Evolutionary conservation across 2,888 invertebrate species (phyloP).

Genomic region (Platerodrilus igneus): DNA sequence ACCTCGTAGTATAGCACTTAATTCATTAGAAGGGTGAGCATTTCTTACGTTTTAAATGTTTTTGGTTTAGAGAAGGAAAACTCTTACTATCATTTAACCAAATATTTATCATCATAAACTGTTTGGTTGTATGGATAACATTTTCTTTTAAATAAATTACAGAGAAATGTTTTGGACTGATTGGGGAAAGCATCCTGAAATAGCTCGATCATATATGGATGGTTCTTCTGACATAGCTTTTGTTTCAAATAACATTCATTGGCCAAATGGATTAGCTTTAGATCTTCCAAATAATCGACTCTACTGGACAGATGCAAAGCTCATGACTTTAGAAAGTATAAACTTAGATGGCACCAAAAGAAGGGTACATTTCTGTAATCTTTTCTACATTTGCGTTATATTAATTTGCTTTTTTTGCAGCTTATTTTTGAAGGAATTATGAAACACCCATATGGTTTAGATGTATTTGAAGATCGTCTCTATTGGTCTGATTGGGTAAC

Average conservation of each 20-base stretch:
- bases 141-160: conserved; percentile 8
- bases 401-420: conserved; percentile 24
- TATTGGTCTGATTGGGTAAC: conserved; percentile 90
- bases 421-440: conserved; percentile 56
- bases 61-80: background rate
- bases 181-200: conserved; percentile 70
- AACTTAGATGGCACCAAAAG: conserved; percentile 62
- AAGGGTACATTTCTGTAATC: conserved; percentile 47
- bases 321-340: conserved; percentile 61
- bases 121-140: background rate
- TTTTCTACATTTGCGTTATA: background rate
- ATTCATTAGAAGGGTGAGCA: conserved; percentile 62
- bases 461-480: conserved; percentile 80
- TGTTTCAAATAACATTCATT: conserved; percentile 60
- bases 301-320: conserved; percentile 84
- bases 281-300: conserved; percentile 74
- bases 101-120: background rate
- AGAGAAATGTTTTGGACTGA: conserved; percentile 91
- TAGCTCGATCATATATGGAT: conserved; percentile 82
- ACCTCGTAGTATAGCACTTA: conserved; percentile 65
- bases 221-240: conserved; percentile 61
- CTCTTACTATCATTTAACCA: background rate
- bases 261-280: conserved; percentile 83
- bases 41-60: no score
- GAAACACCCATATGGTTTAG: conserved; percentile 76